A percentile compares a stretch with the other conserved stretches of the same genome.
phyloP scores from a whole-genome alignment of 1,140 invertebrate species.

The Zaprionus lachaisei region DNA sequence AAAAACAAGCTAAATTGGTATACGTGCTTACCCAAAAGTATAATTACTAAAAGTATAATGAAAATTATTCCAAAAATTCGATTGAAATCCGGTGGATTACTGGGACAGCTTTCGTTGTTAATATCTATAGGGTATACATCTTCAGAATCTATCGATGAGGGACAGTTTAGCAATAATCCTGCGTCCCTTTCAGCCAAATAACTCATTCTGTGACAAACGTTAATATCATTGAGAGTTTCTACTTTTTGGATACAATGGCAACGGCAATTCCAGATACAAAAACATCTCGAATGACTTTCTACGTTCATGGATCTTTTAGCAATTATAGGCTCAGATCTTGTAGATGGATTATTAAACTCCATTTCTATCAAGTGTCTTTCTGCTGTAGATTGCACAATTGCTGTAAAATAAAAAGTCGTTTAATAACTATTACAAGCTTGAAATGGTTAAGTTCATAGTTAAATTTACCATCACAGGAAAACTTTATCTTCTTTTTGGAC shows the following conservation, averaged over 20 bases:
- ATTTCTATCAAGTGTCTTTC: background rate
- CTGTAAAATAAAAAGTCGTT: slow-evolving; percentile 19
- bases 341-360: background rate
- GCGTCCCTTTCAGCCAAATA: slow-evolving; percentile 32
- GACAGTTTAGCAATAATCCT: slow-evolving; percentile 56
- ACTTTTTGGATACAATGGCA: slow-evolving; percentile 67
- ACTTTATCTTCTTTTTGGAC: slow-evolving; percentile 50
- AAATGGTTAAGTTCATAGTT: background rate
- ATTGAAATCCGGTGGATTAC: background rate
- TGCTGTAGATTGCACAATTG: slow-evolving; percentile 31
- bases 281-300: slow-evolving; percentile 59
- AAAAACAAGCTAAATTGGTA: background rate
- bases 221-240: slow-evolving; percentile 53
- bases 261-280: slow-evolving; percentile 67
- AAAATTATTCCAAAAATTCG: background rate
- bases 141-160: slow-evolving; percentile 33
- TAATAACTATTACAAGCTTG: too few relatives aligned
- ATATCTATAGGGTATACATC: slow-evolving; percentile 51
- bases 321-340: slow-evolving; percentile 7
- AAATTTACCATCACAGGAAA: slow-evolving; percentile 53
- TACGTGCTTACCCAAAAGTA: slow-evolving; percentile 32
- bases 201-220: slow-evolving; percentile 55
- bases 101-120: background rate
- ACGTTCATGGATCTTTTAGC: slow-evolving; percentile 51
- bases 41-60: slow-evolving; percentile 2